A percentile compares a stretch with the other conserved stretches of the same genome.
These are phyloP conservation scores for Thermophis baileyi DNA, from an alignment of 2,113 vertebrate species.

Conservation along the genomic window DNA sequence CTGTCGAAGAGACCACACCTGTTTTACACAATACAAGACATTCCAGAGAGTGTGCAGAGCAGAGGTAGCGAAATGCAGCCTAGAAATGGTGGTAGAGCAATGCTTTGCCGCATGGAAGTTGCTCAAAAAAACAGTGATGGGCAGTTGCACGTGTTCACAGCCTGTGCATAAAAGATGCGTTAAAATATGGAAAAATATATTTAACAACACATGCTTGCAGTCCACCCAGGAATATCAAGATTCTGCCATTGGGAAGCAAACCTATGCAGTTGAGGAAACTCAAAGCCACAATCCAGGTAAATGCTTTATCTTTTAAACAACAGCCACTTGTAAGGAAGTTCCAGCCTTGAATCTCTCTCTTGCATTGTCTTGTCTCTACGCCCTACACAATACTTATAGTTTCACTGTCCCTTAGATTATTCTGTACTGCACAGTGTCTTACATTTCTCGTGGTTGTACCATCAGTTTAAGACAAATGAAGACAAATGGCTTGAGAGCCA, in stretches of 20 bases:
- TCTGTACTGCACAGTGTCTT: not conserved
- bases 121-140: conserved; percentile 55
- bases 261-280: not conserved
- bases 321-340: not conserved
- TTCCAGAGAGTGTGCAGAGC: conserved; percentile 58
- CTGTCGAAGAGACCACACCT: conserved; percentile 56
- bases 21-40: conserved; percentile 38
- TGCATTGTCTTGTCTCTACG: not conserved
- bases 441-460: not conserved
- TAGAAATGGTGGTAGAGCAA: not conserved
- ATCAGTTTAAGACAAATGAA: not conserved
- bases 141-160: conserved; percentile 59
- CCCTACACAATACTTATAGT: not conserved
- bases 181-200: conserved; percentile 61
- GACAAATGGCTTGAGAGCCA: not conserved
- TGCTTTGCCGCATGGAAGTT: conserved; percentile 57
- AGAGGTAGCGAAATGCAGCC: conserved; percentile 37
- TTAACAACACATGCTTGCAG: conserved; percentile 62
- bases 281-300: conserved; percentile 43
- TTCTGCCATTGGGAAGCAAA: conserved; percentile 1
- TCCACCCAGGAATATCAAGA: conserved; percentile 25
- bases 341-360: not conserved
- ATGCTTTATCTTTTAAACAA: not conserved
- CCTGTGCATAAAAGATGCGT: conserved; percentile 51
- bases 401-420: not conserved